These are phyloP conservation scores for Cabera pusaria DNA, from an alignment of 2,888 invertebrate species.

Conservation along the genomic window DNA sequence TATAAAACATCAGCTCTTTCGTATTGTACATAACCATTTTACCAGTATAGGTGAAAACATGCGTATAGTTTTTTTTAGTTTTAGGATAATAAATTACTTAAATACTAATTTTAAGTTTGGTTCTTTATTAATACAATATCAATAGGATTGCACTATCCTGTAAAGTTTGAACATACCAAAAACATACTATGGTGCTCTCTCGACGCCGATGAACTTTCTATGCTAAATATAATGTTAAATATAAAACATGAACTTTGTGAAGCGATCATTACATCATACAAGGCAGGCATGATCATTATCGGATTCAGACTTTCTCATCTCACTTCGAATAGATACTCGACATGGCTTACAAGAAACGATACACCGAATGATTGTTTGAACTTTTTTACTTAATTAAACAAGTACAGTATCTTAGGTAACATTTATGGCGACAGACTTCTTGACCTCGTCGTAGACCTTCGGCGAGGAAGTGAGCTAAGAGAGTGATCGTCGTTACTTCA, in stretches of 20 bases:
- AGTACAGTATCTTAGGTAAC: conserved; percentile 18
- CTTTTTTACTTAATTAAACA: conserved; percentile 22
- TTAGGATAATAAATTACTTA: conserved; percentile 84
- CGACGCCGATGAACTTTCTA: conserved; percentile 81
- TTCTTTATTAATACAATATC: conserved; percentile 84
- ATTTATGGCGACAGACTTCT: conserved; percentile 6
- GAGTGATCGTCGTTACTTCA: conserved; percentile 37
- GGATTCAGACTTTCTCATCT: conserved; percentile 59
- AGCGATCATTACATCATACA: conserved; percentile 75
- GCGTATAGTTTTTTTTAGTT: conserved; percentile 82
- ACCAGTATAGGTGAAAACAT: conserved; percentile 84
- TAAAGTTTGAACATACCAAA: conserved; percentile 77
- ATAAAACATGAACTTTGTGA: conserved; percentile 68
- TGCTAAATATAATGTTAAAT: conserved; percentile 68
- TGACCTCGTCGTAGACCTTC: too few relatives aligned
- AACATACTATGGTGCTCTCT: conserved; percentile 76
- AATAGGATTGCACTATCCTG: conserved; percentile 82
- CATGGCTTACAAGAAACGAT: conserved; percentile 32
- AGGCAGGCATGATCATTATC: conserved; percentile 68
- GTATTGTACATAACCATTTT: conserved; percentile 83
- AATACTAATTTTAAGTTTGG: conserved; percentile 82
- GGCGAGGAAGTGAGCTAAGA: conserved; percentile 60
- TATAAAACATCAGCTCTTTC: conserved; percentile 83
- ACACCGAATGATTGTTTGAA: conserved; percentile 26
- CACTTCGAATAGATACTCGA: conserved; percentile 47